These are phyloP conservation scores for Teinopalpus imperialis DNA, from an alignment of 2,888 invertebrate genomes.

Conservation along the genomic window DNA sequence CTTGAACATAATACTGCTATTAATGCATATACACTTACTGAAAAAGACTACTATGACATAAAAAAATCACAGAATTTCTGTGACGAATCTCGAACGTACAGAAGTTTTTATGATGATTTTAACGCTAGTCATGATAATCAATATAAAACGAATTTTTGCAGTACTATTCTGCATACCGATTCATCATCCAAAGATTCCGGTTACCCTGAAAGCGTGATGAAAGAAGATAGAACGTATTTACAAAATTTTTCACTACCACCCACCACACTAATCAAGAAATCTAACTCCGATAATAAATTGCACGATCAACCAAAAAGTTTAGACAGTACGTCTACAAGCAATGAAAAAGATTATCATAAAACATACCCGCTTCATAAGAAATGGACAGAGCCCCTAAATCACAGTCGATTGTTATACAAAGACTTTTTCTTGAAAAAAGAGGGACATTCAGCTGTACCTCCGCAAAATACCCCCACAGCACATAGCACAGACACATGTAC, in stretches of 20 bases:
- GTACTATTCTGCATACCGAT: conserved; percentile 59
- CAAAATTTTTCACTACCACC: conserved; percentile 61
- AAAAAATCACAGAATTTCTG: conserved; percentile 40
- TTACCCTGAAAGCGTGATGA: conserved; percentile 62
- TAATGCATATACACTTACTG: conserved; percentile 37
- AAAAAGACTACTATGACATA: conserved; percentile 38
- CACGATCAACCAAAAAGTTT: conserved; percentile 64
- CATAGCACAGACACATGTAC: conserved; percentile 41
- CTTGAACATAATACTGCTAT: conserved; percentile 30
- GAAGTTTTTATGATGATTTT: conserved; percentile 67
- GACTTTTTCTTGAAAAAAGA: conserved; percentile 73
- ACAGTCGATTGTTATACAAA: conserved; percentile 71
- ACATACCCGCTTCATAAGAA: conserved; percentile 49
- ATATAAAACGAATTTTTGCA: conserved; percentile 54
- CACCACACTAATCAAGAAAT: conserved; percentile 48
- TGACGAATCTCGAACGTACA: conserved; percentile 57
- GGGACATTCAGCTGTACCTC: conserved; percentile 60
- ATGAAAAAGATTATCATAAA: conserved; percentile 51
- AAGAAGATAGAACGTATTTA: conserved; percentile 55
- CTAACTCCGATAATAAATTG: conserved; percentile 44
- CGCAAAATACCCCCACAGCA: conserved; percentile 68
- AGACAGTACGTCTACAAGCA: conserved; percentile 55
- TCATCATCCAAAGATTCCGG: conserved; percentile 74
- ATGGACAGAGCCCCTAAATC: conserved; percentile 65
- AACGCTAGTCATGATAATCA: conserved; percentile 42